These are phyloP conservation scores for Ceratina japonica DNA, from an alignment of 1,140 invertebrate genomes.

Conservation along the genomic window DNA sequence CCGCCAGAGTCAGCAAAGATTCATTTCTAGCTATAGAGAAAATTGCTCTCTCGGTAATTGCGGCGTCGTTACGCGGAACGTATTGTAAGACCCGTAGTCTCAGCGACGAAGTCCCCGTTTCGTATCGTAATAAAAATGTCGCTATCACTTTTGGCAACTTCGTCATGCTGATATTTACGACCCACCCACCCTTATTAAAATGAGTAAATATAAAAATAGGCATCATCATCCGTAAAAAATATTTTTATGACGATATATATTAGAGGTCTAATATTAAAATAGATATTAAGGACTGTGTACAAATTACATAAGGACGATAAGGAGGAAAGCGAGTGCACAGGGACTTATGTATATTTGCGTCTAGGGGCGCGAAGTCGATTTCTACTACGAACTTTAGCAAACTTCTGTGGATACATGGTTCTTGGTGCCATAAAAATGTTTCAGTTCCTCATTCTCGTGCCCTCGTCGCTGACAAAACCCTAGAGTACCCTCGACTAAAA, in stretches of 20 bases:
- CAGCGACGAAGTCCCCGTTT: not conserved
- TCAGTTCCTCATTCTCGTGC: not conserved
- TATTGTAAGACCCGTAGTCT: not conserved
- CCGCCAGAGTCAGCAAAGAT: not conserved
- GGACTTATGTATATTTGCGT: too few relatives aligned
- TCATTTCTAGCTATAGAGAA: conserved; percentile 4
- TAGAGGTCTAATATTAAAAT: too few relatives aligned
- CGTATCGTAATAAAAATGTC: not conserved
- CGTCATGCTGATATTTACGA: not conserved
- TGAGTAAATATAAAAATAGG: too few relatives aligned
- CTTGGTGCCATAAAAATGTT: not conserved
- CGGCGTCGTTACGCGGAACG: not conserved
- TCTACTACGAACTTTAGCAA: not conserved
- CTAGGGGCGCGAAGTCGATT: not conserved
- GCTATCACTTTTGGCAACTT: not conserved
- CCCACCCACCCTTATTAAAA: too few relatives aligned
- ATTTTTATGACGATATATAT: too few relatives aligned
- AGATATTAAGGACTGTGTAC: too few relatives aligned
- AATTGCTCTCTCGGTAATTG: conserved; percentile 17
- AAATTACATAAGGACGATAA: too few relatives aligned
- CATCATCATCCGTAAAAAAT: too few relatives aligned
- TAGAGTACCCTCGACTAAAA: not conserved
- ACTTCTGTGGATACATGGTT: not conserved
- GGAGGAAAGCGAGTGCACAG: too few relatives aligned
- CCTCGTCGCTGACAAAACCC: not conserved